phyloP scores from a whole-genome alignment of 2,888 invertebrate species.

The Noctua janthe region DNA sequence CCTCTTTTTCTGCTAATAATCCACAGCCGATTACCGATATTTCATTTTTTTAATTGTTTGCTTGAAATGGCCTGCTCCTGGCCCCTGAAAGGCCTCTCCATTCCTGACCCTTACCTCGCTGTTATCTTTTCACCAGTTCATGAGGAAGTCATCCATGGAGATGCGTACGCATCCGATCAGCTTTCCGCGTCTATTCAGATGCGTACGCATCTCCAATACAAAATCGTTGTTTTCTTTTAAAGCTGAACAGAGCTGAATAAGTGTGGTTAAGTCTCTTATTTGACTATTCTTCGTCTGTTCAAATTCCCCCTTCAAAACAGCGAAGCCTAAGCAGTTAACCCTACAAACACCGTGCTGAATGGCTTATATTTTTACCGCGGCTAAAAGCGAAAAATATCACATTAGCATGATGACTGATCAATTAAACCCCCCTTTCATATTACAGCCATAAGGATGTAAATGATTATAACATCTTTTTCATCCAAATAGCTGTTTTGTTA shows the following conservation, averaged over 20 bases:
- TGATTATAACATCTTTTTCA: conserved; percentile 48
- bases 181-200: no score
- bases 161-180: no score
- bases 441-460: conserved; percentile 17
- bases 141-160: background rate
- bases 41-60: background rate
- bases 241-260: no score
- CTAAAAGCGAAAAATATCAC: background rate
- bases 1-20: background rate
- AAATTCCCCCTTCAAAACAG: background rate
- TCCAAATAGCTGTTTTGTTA: conserved; percentile 48
- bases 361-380: background rate
- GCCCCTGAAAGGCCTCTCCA: no score
- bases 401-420: conserved; percentile 1
- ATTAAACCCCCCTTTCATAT: conserved; percentile 30
- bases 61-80: background rate
- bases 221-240: no score
- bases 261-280: background rate
- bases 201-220: no score
- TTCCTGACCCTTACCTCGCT: background rate
- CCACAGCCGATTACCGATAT: background rate
- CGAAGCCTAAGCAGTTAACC: background rate
- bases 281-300: background rate
- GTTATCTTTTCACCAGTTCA: background rate
- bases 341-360: background rate